Evolutionary conservation across 2,113 vertebrate genomes (phyloP).

Genomic region (Scytalopus superciliaris): DNA sequence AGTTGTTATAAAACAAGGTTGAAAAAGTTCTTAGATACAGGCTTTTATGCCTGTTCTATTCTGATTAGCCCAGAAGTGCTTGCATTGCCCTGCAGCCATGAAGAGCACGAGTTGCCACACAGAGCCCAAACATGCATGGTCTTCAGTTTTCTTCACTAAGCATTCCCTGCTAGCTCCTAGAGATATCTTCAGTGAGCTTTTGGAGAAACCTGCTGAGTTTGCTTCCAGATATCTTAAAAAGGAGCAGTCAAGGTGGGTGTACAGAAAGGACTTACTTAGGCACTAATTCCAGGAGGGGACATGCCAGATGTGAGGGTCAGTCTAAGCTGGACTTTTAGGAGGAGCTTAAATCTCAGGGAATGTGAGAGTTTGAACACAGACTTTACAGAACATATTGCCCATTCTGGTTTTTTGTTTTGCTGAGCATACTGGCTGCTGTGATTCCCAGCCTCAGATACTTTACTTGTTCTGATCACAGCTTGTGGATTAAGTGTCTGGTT

Average conservation of each 20-base stretch:
- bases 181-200: background rate
- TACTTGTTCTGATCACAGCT: background rate
- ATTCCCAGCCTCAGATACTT: background rate
- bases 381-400: background rate
- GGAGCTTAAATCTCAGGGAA: background rate
- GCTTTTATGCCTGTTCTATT: background rate
- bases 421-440: background rate
- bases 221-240: background rate
- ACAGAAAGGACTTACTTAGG: background rate
- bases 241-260: background rate
- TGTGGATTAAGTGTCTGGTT: background rate
- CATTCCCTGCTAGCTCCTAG: rapidly evolving
- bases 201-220: background rate
- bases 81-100: background rate
- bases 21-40: background rate
- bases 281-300: background rate
- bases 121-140: background rate
- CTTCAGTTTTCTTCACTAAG: background rate
- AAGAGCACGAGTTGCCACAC: background rate
- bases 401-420: background rate
- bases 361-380: background rate
- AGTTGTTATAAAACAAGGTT: background rate
- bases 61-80: background rate
- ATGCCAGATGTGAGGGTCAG: background rate
- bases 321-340: background rate